Evolutionary conservation across 2,113 vertebrate genomes (phyloP).

Genomic region (Orthochromis malagaraziensis): DNA sequence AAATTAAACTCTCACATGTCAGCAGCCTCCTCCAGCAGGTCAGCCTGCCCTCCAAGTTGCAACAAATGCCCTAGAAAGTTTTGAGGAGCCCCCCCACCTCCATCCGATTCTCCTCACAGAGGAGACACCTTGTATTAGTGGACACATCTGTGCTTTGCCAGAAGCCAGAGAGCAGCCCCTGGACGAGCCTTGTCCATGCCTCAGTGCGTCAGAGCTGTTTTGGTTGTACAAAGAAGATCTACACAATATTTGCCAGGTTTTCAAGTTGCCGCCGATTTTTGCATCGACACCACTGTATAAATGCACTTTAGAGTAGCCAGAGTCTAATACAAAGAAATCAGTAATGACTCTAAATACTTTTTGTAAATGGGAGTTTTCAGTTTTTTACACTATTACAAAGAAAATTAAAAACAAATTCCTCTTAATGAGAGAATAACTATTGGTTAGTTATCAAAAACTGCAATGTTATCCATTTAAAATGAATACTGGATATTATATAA

Average conservation of each 20-base stretch:
- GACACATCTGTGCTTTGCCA: rapidly evolving
- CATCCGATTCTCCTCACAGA: rapidly evolving
- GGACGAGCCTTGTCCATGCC: neutral
- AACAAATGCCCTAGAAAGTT: neutral
- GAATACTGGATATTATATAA: neutral
- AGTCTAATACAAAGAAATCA: neutral
- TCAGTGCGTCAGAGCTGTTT: neutral
- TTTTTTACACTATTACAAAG: rapidly evolving
- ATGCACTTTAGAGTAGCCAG: neutral
- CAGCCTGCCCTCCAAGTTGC: neutral
- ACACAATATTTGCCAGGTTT: neutral
- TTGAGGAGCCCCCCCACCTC: neutral
- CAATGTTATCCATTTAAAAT: neutral
- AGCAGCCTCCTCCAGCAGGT: neutral
- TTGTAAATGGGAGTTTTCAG: neutral
- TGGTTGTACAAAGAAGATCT: neutral
- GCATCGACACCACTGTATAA: rapidly evolving
- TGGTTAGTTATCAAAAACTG: rapidly evolving
- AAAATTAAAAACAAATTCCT: rapidly evolving
- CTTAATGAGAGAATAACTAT: neutral
- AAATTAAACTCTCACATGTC: neutral
- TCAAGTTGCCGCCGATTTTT: rapidly evolving
- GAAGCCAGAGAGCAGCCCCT: neutral
- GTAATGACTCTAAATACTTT: neutral
- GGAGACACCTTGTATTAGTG: neutral